Percentiles rank a stretch among this genome's conserved stretches.
These are phyloP conservation scores for Xestia xanthographa DNA, from an alignment of 2,888 invertebrate species.

Conservation along the genomic window DNA sequence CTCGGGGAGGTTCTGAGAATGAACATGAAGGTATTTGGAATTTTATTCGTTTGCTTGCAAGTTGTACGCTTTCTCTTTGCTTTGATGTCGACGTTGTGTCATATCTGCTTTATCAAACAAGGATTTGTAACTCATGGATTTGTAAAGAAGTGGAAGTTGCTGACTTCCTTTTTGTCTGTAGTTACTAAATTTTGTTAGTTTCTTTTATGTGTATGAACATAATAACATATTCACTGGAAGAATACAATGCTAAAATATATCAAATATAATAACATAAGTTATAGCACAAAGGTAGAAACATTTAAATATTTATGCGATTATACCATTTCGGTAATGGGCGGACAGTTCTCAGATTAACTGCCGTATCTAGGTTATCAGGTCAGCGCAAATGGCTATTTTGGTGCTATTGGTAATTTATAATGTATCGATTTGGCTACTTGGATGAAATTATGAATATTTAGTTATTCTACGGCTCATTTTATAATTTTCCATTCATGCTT, in stretches of 20 bases:
- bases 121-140: constrained; percentile 14
- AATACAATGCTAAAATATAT: background rate
- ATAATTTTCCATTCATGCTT: background rate
- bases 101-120: constrained; percentile 13
- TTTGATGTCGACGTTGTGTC: background rate
- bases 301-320: constrained; percentile 68
- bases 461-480: background rate
- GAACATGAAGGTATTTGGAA: background rate
- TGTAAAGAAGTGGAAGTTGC: background rate
- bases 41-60: constrained; percentile 11
- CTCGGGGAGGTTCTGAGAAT: background rate
- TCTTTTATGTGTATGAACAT: background rate
- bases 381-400: constrained; percentile 63
- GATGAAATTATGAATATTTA: constrained; percentile 20
- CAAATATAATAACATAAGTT: constrained; percentile 1
- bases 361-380: constrained; percentile 75
- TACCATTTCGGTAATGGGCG: constrained; percentile 69
- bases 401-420: constrained; percentile 55
- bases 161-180: background rate
- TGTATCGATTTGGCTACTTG: constrained; percentile 46
- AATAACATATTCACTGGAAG: background rate
- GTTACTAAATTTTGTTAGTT: background rate
- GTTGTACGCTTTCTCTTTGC: background rate
- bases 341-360: constrained; percentile 69
- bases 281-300: constrained; percentile 6